phyloP scores from a whole-genome alignment of 37 sponge, comb jelly and placozoan genomes.

The Trichoplax adhaerens region DNA sequence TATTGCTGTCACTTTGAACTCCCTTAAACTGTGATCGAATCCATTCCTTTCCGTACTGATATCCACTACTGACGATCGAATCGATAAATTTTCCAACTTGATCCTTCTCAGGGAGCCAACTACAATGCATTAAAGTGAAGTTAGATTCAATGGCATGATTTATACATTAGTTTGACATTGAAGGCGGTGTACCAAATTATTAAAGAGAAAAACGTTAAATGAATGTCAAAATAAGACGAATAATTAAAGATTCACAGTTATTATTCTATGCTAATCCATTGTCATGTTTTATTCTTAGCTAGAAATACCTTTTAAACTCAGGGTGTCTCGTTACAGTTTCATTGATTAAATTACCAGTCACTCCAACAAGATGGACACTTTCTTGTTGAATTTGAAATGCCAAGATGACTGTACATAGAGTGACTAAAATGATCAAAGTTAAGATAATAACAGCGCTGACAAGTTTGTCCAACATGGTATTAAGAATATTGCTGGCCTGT shows the following conservation, averaged over 20 bases:
- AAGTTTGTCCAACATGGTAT: constrained; percentile 6
- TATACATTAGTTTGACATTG: too few species aligned
- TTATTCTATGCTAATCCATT: too few species aligned
- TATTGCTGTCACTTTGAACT: neutral
- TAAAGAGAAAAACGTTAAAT: too few species aligned
- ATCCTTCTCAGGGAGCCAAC: too few species aligned
- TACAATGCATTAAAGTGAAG: too few species aligned
- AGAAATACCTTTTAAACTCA: constrained; percentile 12
- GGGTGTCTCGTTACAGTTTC: constrained; percentile 17
- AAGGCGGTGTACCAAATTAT: too few species aligned
- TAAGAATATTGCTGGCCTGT: too few species aligned
- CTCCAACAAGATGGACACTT: constrained; percentile 17
- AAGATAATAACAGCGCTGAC: constrained; percentile 23
- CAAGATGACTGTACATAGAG: constrained; percentile 11
- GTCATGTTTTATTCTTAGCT: too few species aligned
- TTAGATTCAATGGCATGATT: too few species aligned
- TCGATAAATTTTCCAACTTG: constrained; percentile 10
- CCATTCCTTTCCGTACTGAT: constrained; percentile 36
- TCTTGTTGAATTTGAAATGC: constrained; percentile 39
- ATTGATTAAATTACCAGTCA: constrained; percentile 20
- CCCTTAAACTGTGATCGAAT: constrained; percentile 22
- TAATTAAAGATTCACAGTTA: too few species aligned
- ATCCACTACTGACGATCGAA: constrained; percentile 20
- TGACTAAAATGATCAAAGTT: constrained; percentile 17
- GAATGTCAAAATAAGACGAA: too few species aligned